phyloP scores from a whole-genome alignment of 2,797 vertebrate species.

The Botia almorhae region DNA sequence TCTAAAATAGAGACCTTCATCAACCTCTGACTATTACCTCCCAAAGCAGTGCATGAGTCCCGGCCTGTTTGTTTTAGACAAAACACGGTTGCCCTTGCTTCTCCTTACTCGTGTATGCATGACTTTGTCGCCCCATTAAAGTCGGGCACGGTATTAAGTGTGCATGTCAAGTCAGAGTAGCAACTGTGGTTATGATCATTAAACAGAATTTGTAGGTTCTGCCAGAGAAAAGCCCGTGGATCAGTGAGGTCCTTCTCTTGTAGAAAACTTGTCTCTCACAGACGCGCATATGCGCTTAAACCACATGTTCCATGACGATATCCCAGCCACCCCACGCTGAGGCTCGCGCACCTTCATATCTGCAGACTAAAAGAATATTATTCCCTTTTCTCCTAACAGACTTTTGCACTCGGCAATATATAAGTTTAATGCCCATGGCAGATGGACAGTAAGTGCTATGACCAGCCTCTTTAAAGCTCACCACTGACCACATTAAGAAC shows the following conservation, averaged over 20 bases:
- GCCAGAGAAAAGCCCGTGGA: slow-evolving; percentile 47
- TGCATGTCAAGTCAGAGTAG: slow-evolving; percentile 59
- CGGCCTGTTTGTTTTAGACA: slow-evolving; percentile 55
- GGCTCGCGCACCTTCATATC: slow-evolving; percentile 38
- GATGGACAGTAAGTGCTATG: slow-evolving; percentile 57
- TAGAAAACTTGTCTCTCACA: slow-evolving; percentile 73
- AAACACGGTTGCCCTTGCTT: slow-evolving; percentile 48
- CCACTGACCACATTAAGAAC: slow-evolving; percentile 54
- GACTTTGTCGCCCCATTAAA: slow-evolving; percentile 51
- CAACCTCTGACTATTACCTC: slow-evolving; percentile 58
- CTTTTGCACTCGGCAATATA: slow-evolving; percentile 38
- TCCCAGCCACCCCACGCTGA: slow-evolving; percentile 12
- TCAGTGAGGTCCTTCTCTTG: slow-evolving; percentile 51
- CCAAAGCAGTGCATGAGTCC: slow-evolving; percentile 50
- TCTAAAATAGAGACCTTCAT: slow-evolving; percentile 60
- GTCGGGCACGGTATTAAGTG: slow-evolving; percentile 60
- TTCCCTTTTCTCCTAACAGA: slow-evolving; percentile 45
- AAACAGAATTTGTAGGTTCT: slow-evolving; percentile 66
- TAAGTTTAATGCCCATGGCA: slow-evolving; percentile 49
- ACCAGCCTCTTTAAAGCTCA: slow-evolving; percentile 51
- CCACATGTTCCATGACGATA: slow-evolving; percentile 52
- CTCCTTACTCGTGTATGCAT: slow-evolving; percentile 10
- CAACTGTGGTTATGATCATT: slow-evolving; percentile 71
- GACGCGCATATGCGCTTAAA: slow-evolving; percentile 53
- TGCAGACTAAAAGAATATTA: slow-evolving; percentile 34